Evolutionary conservation across 1,140 invertebrate species (phyloP), one percentile per base, ranked within the genome.

Genomic region (Episyrphus balteatus): DNA sequence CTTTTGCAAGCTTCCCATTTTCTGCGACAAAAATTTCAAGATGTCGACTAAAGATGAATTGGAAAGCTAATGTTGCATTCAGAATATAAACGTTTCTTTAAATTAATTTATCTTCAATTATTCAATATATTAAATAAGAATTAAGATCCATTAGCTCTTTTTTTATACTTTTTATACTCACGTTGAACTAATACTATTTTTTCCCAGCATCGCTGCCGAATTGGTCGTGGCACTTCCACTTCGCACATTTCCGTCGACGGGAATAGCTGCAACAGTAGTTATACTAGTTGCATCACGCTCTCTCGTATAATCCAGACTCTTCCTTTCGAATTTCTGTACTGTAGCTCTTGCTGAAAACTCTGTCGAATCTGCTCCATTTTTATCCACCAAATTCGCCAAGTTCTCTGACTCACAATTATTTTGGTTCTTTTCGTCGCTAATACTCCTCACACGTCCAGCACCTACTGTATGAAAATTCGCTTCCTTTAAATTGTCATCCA

Each of bases 341-440:
- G 45, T 50, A 6, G 56, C 46, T 9, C 54, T 48, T 8, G 56
- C 43, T 1, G 55, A 43, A 17, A 48, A 49, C n/a, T 50, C 42
- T 39, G 55, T 50, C 10, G 49, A 42, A 17, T 42, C 41, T n/a
- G 21, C 21, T 26, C 21, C 21, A 26, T 26, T 26, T 8, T 26
- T 26, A 26, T 26, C 21, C 8, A 26, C 21, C 8, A 26, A 5
- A 26, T 26, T 26, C 8, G 8, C 21, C 11, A 14, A 37, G 36
- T 47, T 47, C n/a, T 21, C 37, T 33, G 49, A 55, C 59, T 66
- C 62, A 59, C 62, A 64, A 64, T 68, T 34, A 32, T 50, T 68
- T 62, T 68, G 66, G 55, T 68, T 68, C 42, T 68, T 68, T 43
- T 68, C 66, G 55, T 68, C 66, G 19, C 65, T 68, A 47, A 68